phyloP scores from a whole-genome alignment of 2,113 vertebrate species.

The Misgurnus mizolepis region DNA sequence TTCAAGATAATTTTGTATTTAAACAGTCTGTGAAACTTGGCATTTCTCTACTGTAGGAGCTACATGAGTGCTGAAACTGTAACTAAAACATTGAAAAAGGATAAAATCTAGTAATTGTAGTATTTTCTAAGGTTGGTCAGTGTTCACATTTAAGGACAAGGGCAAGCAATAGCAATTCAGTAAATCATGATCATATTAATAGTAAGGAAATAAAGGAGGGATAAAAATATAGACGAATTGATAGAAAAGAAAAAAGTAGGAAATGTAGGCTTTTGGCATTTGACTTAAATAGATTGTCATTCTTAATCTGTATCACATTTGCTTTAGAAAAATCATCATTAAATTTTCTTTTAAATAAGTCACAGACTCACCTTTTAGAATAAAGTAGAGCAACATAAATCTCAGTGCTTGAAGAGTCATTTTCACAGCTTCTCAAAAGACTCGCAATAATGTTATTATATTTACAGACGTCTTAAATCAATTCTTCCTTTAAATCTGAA shows the following conservation, averaged over 20 bases:
- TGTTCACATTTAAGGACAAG: no score
- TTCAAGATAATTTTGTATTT: no score
- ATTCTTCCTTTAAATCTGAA: neutral
- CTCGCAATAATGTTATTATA: neutral
- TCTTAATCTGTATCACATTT: neutral
- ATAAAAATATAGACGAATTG: neutral
- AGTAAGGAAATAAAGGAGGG: neutral
- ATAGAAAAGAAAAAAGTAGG: neutral
- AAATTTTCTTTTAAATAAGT: neutral
- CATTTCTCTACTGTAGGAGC: no score
- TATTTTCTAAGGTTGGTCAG: no score
- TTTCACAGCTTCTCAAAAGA: neutral
- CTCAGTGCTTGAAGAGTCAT: conserved; percentile 4
- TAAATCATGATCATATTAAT: neutral
- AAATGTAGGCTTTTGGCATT: neutral
- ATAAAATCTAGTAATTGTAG: no score
- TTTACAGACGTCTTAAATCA: neutral
- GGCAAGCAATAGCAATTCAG: neutral
- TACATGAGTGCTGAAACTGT: no score
- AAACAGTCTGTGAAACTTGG: no score
- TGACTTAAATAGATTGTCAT: neutral
- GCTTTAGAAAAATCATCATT: neutral
- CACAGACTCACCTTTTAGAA: conserved; percentile 32
- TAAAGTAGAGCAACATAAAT: conserved; percentile 20
- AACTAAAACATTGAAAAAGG: no score